Conservation (phyloP, 2,797 vertebrate species). For the Dicrostonyx torquatus region DNA sequence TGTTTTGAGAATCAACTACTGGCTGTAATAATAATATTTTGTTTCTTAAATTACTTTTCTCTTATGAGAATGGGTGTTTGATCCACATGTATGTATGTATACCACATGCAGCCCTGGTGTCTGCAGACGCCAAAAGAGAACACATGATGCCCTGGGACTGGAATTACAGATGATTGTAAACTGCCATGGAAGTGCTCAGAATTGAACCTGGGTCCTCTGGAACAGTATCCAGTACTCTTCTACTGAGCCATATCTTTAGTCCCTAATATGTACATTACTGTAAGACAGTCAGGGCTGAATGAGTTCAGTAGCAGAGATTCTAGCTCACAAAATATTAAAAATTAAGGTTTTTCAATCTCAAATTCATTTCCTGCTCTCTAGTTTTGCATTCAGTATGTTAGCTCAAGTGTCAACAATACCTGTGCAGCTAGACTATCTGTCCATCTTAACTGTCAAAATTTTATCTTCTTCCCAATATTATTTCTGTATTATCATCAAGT, state of each 20-base stretch:
- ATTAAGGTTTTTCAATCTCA: slow-evolving; percentile 17
- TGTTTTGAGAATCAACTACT: background rate
- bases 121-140: background rate
- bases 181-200: background rate
- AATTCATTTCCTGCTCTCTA: slow-evolving; percentile 15
- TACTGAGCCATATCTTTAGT: background rate
- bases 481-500: background rate
- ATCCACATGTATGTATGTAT: background rate
- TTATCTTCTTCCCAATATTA: slow-evolving; percentile 19
- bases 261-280: background rate
- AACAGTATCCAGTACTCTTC: background rate
- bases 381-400: slow-evolving; percentile 46
- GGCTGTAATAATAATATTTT: background rate
- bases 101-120: background rate
- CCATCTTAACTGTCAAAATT: background rate
- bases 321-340: slow-evolving; percentile 42
- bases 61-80: background rate
- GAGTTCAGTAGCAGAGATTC: background rate
- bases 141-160: background rate
- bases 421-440: background rate
- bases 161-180: background rate
- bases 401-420: background rate
- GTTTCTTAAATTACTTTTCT: background rate
- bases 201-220: background rate
- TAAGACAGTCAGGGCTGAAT: background rate